Conservation (phyloP, 1,140 invertebrate species). For the Microplitis demolitor region DNA sequence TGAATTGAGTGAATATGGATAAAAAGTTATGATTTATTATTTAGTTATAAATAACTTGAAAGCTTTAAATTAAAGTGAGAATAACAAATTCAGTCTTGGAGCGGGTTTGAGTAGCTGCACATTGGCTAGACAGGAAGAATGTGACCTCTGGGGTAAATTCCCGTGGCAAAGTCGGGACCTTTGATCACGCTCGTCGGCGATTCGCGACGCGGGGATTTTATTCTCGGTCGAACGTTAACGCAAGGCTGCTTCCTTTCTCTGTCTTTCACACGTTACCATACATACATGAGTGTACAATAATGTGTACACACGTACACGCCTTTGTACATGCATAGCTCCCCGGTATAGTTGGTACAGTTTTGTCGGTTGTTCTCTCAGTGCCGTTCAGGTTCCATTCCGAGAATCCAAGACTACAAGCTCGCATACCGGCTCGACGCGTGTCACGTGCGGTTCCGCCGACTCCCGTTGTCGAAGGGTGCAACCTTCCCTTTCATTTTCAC, state of each 20-base stretch:
- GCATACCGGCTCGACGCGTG: conserved; percentile 2
- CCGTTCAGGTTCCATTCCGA: neutral
- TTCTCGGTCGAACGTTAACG: conserved; percentile 28
- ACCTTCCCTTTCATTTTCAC: conserved; percentile 17
- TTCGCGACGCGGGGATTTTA: conserved; percentile 34
- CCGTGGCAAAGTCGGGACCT: conserved; percentile 14
- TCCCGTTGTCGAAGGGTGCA: conserved; percentile 21
- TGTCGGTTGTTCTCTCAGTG: no score
- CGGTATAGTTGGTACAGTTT: no score
- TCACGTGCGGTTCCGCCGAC: conserved; percentile 21
- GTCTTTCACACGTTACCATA: neutral
- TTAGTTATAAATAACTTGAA: neutral
- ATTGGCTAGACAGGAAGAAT: neutral
- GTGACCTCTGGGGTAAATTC: conserved; percentile 13
- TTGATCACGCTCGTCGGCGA: conserved; percentile 32
- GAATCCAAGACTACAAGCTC: conserved; percentile 17
- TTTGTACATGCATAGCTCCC: neutral
- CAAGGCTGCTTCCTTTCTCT: conserved; percentile 16
- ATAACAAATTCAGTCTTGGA: neutral
- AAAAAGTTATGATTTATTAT: neutral
- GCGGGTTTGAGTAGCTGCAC: neutral
- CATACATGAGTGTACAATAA: neutral
- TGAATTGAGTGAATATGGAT: no score
- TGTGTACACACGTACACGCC: no score
- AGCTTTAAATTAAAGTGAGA: neutral